A percentile compares a stretch with the other conserved stretches of the same genome.
phyloP scores from a whole-genome alignment of 2,888 invertebrate species.

The Chymomyza fuscimana region DNA sequence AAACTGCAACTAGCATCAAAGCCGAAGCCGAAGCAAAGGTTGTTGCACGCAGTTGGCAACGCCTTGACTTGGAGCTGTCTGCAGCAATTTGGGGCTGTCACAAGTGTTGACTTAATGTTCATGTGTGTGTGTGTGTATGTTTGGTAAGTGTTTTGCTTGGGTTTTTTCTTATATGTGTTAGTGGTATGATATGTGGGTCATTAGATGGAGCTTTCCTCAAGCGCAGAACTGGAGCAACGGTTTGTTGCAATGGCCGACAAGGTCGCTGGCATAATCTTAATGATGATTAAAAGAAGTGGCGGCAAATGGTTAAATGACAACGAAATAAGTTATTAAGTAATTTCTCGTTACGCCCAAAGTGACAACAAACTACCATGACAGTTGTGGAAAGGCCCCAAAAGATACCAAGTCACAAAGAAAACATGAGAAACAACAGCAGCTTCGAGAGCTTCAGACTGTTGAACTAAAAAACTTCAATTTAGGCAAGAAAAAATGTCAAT shows the following conservation, averaged over 20 bases:
- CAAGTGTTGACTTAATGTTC: not conserved
- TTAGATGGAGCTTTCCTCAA: constrained; percentile 17
- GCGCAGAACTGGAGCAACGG: constrained; percentile 22
- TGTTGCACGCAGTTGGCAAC: constrained; percentile 41
- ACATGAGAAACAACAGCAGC: not conserved
- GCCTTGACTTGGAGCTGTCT: constrained; percentile 32
- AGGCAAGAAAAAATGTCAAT: not conserved
- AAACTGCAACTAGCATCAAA: not conserved
- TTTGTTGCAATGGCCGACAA: not conserved
- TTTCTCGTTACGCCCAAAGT: not conserved
- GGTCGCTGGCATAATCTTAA: constrained; percentile 1
- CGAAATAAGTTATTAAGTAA: not conserved
- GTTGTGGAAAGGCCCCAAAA: not conserved
- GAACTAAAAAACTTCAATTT: constrained; percentile 5
- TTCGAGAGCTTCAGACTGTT: constrained; percentile 11
- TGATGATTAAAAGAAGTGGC: not conserved
- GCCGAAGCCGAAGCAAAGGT: constrained; percentile 12
- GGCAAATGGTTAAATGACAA: not conserved
- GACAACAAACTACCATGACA: not conserved
- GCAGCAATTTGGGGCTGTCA: not conserved
- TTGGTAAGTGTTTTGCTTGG: not conserved
- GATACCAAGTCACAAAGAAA: not conserved
- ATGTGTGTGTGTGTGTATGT: constrained; percentile 4
- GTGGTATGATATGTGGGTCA: constrained; percentile 55
- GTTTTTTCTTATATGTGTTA: not conserved